Percentiles rank a stretch among this genome's conserved stretches.
These are phyloP conservation scores for Idaea straminata DNA, from an alignment of 2,888 invertebrate species.

Conservation along the genomic window DNA sequence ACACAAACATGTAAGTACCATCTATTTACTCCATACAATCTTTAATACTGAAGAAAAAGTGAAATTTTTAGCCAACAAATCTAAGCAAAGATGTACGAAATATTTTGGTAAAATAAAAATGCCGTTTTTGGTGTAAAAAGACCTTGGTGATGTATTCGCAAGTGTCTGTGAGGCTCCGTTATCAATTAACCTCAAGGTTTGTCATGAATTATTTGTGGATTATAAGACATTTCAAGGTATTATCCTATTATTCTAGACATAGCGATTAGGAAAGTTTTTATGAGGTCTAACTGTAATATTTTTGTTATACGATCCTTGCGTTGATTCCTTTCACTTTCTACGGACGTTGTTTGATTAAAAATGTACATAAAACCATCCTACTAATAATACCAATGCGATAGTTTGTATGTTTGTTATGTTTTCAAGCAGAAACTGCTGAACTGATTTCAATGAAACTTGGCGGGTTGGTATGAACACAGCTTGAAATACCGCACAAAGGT, in stretches of 20 bases:
- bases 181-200: conserved; percentile 41
- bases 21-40: conserved; percentile 3
- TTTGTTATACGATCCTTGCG: conserved; percentile 15
- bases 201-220: conserved; percentile 22
- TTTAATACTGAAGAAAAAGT: background rate
- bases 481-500: no score
- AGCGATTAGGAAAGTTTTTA: background rate
- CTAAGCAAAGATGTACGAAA: background rate
- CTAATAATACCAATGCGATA: background rate
- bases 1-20: conserved; percentile 61
- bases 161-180: conserved; percentile 30
- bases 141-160: conserved; percentile 39
- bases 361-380: background rate
- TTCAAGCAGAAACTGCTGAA: background rate
- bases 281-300: conserved; percentile 1
- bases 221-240: conserved; percentile 23
- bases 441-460: no score
- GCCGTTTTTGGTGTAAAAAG: conserved; percentile 32
- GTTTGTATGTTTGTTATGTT: background rate
- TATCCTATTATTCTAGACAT: conserved; percentile 7
- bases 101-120: conserved; percentile 11
- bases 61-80: background rate
- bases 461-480: no score
- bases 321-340: conserved; percentile 4
- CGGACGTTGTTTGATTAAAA: background rate